These are phyloP conservation scores for Epinephelus coioides DNA, from an alignment of 2,797 vertebrate species.

Conservation along the genomic window DNA sequence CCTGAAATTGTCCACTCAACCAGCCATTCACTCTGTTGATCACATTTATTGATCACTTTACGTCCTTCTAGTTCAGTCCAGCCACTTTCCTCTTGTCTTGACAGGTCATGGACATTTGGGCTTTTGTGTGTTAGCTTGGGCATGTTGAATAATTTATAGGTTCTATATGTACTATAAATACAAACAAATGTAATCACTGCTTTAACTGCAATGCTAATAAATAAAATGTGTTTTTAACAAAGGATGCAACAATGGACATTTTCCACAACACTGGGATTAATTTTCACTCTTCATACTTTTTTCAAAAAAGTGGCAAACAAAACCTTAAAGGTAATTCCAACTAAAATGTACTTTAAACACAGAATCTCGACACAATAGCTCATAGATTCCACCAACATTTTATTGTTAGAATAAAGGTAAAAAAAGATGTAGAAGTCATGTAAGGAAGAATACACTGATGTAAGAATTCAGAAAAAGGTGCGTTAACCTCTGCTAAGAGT, in stretches of 20 bases:
- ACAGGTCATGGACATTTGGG: neutral
- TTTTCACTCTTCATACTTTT: neutral
- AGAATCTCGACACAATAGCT: neutral
- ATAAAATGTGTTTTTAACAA: neutral
- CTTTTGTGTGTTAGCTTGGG: conserved; percentile 5
- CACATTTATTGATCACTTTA: conserved; percentile 69
- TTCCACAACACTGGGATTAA: too few species aligned
- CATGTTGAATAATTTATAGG: neutral
- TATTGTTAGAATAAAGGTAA: neutral
- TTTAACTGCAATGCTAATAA: neutral
- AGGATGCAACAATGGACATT: neutral
- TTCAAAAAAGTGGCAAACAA: neutral
- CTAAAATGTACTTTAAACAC: neutral
- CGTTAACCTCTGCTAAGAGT: neutral
- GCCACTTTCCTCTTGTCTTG: conserved; percentile 18
- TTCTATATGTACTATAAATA: neutral
- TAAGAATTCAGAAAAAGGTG: neutral
- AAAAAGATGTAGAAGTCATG: neutral
- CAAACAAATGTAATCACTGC: neutral
- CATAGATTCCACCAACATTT: neutral
- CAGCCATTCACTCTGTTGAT: conserved; percentile 58
- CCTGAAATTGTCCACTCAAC: conserved; percentile 67
- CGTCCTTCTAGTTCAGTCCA: conserved; percentile 41
- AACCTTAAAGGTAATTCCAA: neutral
- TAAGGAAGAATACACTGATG: neutral